A percentile compares a stretch with the other conserved stretches of the same genome.
Evolutionary conservation across 2,888 invertebrate species (phyloP).

Genomic region (Drosophila gaucha): DNA sequence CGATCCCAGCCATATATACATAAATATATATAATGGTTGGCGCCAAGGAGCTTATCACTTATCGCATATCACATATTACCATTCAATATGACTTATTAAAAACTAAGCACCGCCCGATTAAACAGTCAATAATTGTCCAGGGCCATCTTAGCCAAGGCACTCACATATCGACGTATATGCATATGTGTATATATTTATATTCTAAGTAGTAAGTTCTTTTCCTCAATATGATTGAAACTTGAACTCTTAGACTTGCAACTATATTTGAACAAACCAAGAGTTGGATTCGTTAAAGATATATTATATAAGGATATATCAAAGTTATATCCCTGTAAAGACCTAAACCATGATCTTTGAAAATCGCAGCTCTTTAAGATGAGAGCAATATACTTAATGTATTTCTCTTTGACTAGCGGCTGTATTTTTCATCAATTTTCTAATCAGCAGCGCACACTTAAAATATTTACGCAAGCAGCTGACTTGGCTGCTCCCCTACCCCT

Average conservation of each 20-base stretch:
- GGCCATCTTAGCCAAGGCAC: neutral
- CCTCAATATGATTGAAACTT: too few species aligned
- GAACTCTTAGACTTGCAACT: neutral
- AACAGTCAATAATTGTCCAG: conserved; percentile 3
- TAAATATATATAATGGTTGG: conserved; percentile 17
- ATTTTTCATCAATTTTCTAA: conserved; percentile 18
- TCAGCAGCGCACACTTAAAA: conserved; percentile 49
- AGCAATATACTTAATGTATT: neutral
- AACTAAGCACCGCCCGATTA: conserved; percentile 31
- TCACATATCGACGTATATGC: neutral
- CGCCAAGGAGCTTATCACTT: conserved; percentile 63
- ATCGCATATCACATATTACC: conserved; percentile 44
- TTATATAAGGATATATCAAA: neutral
- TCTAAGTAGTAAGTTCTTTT: neutral
- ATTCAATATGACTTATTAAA: conserved; percentile 36
- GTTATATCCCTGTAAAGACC: neutral
- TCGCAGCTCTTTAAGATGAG: neutral
- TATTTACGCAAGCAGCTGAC: conserved; percentile 42
- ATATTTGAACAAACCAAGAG: neutral
- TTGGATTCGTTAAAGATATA: neutral
- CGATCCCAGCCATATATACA: neutral
- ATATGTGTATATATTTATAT: neutral
- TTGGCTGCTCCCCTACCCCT: neutral
- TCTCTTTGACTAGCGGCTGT: neutral
- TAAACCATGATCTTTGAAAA: neutral